These are phyloP conservation scores for Caradrina clavipalpis DNA, from an alignment of 2,888 invertebrate genomes.

Conservation along the genomic window DNA sequence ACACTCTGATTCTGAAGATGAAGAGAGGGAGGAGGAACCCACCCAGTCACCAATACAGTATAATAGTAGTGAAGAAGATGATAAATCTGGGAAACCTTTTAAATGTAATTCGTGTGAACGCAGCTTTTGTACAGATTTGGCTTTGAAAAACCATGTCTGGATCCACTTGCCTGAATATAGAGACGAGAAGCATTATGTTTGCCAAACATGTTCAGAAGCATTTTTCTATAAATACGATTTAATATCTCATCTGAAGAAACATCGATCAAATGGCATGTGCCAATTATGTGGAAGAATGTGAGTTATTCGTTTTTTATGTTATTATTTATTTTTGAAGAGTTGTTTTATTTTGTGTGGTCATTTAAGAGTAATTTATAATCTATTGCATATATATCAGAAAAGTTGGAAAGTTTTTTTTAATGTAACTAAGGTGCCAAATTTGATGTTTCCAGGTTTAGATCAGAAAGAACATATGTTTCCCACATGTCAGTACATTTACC, in stretches of 20 bases:
- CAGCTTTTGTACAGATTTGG: constrained; percentile 90
- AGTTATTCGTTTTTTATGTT: constrained; percentile 72
- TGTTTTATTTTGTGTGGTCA: too few relatives aligned
- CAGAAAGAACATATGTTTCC: constrained; percentile 91
- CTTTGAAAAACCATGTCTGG: constrained; percentile 92
- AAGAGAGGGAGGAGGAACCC: constrained; percentile 51
- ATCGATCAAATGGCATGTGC: constrained; percentile 91
- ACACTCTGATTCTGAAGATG: constrained; percentile 45
- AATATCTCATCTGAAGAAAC: constrained; percentile 92
- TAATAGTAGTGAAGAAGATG: constrained; percentile 50
- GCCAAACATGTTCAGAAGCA: constrained; percentile 91
- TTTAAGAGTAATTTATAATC: not conserved
- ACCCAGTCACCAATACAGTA: not conserved
- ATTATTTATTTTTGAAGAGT: not conserved
- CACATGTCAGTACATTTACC: constrained; percentile 89
- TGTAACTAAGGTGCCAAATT: constrained; percentile 6
- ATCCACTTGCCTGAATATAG: constrained; percentile 83
- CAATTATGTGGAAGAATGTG: constrained; percentile 93
- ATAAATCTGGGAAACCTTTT: constrained; percentile 83
- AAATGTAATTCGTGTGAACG: constrained; percentile 90
- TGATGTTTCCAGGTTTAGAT: constrained; percentile 91
- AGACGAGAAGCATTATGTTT: constrained; percentile 78
- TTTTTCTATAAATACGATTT: constrained; percentile 92
- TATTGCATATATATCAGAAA: not conserved
- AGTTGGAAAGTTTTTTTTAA: too few relatives aligned